Conservation (phyloP, 2,888 invertebrate genomes). For the Parthenolecanium corni region DNA sequence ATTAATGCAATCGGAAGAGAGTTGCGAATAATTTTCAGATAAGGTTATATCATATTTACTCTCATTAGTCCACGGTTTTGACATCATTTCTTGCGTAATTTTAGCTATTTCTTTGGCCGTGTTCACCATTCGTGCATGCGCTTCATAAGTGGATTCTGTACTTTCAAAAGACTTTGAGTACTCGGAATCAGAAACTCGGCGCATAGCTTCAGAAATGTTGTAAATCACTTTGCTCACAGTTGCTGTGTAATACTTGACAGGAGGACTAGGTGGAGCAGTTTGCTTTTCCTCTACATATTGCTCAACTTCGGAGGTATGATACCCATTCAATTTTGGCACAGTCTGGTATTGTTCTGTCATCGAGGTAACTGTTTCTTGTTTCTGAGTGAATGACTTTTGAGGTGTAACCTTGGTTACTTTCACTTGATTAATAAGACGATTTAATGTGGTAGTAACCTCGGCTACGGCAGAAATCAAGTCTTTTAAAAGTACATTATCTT, state of each 20-base stretch:
- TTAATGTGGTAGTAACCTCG: slow-evolving; percentile 76
- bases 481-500: slow-evolving; percentile 50
- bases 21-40: slow-evolving; percentile 70
- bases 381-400: slow-evolving; percentile 49
- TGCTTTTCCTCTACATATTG: not conserved
- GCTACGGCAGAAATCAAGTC: slow-evolving; percentile 74
- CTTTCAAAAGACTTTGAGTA: slow-evolving; percentile 3
- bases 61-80: slow-evolving; percentile 29
- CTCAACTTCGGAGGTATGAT: not conserved
- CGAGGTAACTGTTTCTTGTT: not conserved
- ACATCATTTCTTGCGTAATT: slow-evolving; percentile 79
- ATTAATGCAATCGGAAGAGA: slow-evolving; percentile 79
- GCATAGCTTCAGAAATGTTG: slow-evolving; percentile 76
- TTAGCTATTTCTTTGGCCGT: slow-evolving; percentile 87
- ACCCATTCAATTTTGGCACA: not conserved
- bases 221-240: slow-evolving; percentile 82
- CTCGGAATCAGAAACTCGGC: slow-evolving; percentile 53
- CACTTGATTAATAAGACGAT: slow-evolving; percentile 59
- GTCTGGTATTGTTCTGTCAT: not conserved
- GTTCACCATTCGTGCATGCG: slow-evolving; percentile 93
- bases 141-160: slow-evolving; percentile 63
- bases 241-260: slow-evolving; percentile 48
- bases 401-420: slow-evolving; percentile 37
- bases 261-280: slow-evolving; percentile 3
- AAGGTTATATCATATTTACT: slow-evolving; percentile 71